A percentile compares a stretch with the other conserved stretches of the same genome.
Conservation (phyloP, 1,140 invertebrate species). For the Procambarus clarkii region DNA sequence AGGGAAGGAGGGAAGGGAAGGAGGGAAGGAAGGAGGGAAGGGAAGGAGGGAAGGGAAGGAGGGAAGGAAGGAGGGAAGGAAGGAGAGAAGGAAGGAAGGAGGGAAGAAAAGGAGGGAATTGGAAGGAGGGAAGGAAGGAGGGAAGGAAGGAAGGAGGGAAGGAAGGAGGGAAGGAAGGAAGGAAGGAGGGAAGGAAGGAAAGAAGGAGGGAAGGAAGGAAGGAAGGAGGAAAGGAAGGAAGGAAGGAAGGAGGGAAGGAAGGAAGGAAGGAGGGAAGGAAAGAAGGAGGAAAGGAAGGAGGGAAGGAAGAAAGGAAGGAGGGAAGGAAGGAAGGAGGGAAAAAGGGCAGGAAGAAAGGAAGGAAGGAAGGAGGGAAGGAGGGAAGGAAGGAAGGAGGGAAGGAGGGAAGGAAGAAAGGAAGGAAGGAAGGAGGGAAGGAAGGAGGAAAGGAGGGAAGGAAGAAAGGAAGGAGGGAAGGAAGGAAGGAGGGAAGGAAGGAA, state of each 20-base stretch:
- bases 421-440: background rate
- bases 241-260: background rate
- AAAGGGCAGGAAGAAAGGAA: background rate
- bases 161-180: background rate
- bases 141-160: background rate
- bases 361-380: background rate
- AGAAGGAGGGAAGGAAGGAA: background rate
- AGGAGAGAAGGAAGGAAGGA: background rate
- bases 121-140: background rate
- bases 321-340: background rate
- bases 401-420: background rate
- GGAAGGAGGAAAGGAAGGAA: background rate
- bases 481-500: background rate
- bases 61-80: background rate
- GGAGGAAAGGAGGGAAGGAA: background rate
- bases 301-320: background rate
- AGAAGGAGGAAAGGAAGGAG: background rate
- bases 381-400: background rate
- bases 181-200: constrained; percentile 9
- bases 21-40: background rate
- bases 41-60: background rate
- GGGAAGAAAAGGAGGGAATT: background rate
- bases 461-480: background rate
- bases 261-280: constrained; percentile 2
- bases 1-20: background rate